Evolutionary conservation across 2,113 vertebrate genomes (phyloP).

Genomic region (Euleptes europaea): DNA sequence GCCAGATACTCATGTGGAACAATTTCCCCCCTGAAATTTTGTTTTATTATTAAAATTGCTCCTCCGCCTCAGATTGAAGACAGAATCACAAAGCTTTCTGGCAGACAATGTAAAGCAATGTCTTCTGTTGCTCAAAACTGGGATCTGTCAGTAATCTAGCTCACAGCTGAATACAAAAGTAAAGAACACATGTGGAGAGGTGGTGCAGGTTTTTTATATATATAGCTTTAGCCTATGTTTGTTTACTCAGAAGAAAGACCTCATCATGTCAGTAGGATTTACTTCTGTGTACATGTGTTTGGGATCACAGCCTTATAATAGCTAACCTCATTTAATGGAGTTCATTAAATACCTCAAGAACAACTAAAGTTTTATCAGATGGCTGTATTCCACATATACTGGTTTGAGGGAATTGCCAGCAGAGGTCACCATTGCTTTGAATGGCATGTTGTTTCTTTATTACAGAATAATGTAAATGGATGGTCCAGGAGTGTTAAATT

Average conservation of each 20-base stretch:
- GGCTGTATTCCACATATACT: background rate
- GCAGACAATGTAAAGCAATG: background rate
- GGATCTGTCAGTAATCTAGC: background rate
- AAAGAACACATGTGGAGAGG: background rate
- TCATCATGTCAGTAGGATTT: background rate
- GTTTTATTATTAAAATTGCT: slow-evolving; percentile 12
- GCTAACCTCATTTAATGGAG: background rate
- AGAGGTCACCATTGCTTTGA: slow-evolving; percentile 58
- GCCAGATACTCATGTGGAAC: background rate
- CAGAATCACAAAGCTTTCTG: background rate
- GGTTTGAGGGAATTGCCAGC: slow-evolving; percentile 27
- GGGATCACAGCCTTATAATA: background rate
- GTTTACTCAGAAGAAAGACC: background rate
- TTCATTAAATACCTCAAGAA: background rate
- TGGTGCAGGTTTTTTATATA: background rate
- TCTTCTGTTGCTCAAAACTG: background rate
- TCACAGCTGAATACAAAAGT: background rate
- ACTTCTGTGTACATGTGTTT: background rate
- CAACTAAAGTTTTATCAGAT: background rate
- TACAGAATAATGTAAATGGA: slow-evolving; percentile 13
- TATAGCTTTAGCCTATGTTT: background rate
- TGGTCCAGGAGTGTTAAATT: background rate
- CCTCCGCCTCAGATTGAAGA: background rate
- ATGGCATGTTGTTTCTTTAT: background rate
- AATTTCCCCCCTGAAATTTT: background rate